Evolutionary conservation across 2,797 vertebrate species (phyloP).

Genomic region (Eidolon dupreanum): DNA sequence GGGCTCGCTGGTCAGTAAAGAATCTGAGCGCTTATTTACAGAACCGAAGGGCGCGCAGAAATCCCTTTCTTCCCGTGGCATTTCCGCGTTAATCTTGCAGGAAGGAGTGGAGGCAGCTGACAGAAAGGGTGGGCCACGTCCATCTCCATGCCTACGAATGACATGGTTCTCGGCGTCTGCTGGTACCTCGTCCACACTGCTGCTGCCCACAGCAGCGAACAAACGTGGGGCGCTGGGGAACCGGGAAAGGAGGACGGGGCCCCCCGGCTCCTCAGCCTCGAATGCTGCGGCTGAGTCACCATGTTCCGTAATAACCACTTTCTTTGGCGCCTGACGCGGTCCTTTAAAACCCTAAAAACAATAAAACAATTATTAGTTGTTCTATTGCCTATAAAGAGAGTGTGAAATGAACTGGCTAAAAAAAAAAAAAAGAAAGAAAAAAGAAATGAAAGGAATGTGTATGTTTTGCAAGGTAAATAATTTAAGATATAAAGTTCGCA

Average conservation of each 20-base stretch:
- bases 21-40: not conserved
- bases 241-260: conserved; percentile 61
- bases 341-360: conserved; percentile 85
- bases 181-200: conserved; percentile 23
- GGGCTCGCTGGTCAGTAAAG: not conserved
- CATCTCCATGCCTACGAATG: rapidly evolving
- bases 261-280: conserved; percentile 34
- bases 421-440: not conserved
- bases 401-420: not conserved
- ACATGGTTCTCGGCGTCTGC: not conserved
- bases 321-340: conserved; percentile 85
- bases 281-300: not conserved
- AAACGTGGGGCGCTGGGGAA: conserved; percentile 75
- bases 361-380: conserved; percentile 44
- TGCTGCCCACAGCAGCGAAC: conserved; percentile 79
- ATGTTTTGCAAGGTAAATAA: conserved; percentile 16
- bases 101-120: not conserved
- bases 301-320: conserved; percentile 60
- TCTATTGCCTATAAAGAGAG: not conserved
- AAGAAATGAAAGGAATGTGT: not conserved
- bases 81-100: not conserved
- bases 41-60: not conserved
- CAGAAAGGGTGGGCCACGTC: not conserved
- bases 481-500: not conserved
- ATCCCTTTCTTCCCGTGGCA: not conserved